These are phyloP conservation scores for Ceratothoa steindachneri DNA, from an alignment of 2,888 invertebrate species.

Conservation along the genomic window DNA sequence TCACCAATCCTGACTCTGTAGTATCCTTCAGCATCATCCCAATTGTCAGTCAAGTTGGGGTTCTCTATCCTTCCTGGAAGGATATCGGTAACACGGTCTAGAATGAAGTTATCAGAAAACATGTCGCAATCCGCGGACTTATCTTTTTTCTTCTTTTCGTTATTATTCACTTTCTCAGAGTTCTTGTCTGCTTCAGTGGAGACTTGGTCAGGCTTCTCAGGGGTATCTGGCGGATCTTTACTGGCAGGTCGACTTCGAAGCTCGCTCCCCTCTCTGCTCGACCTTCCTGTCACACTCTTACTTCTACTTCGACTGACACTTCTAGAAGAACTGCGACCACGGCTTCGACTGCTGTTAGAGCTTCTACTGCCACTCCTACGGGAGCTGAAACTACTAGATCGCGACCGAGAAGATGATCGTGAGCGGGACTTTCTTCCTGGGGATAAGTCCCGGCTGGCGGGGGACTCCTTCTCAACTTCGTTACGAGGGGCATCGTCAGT, in stretches of 20 bases:
- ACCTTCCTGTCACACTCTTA: slow-evolving; percentile 22
- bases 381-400: not conserved
- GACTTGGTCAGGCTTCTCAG: not conserved
- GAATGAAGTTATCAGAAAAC: slow-evolving; percentile 43
- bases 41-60: slow-evolving; percentile 93
- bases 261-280: slow-evolving; percentile 4
- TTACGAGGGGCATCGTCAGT: too few species aligned
- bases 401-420: not conserved
- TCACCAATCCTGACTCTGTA: slow-evolving; percentile 92
- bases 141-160: slow-evolving; percentile 28
- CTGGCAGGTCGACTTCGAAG: not conserved
- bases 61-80: slow-evolving; percentile 60
- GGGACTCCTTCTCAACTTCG: too few species aligned
- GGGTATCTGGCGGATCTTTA: not conserved
- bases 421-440: not conserved
- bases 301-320: slow-evolving; percentile 14
- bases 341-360: slow-evolving; percentile 21
- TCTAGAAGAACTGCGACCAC: not conserved
- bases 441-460: too few species aligned
- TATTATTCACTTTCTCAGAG: not conserved
- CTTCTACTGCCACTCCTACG: slow-evolving; percentile 19
- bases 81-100: slow-evolving; percentile 34
- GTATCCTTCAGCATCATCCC: slow-evolving; percentile 99
- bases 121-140: slow-evolving; percentile 41
- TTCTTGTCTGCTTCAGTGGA: not conserved